Base-by-base conservation (phyloP, 2,797 vertebrate species). In the Enteromius trimaculatus region DNA sequence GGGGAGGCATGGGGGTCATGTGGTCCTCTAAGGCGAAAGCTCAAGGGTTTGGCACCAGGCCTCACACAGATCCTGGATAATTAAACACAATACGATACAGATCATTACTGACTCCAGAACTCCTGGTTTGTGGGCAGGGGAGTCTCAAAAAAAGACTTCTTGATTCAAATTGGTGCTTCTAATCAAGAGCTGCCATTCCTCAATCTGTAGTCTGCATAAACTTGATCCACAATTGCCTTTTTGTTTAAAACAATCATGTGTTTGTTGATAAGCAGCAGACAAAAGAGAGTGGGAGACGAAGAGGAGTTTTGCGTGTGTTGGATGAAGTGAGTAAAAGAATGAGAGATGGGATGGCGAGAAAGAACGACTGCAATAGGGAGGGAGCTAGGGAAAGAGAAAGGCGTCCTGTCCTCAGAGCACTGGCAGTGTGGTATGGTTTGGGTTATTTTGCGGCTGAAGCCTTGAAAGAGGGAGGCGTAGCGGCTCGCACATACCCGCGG, bases 401-500 rank as follows among this genome's bases (percentile, higher is more conserved):
- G 90, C 91, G 90, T 92, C 90, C 93, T 94, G 92, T 93, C 92
- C 90, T 94, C 91, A 92, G 90, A 92, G 91, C 90, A 92, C 90
- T 92, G 91, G 90, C 92, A 90, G 90, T 92, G 92, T 94, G 92
- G 88, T 87, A 86, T 89, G 87, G 93, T 94, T 94, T 88, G 92
- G 93, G 93, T 95, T 95, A 93, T 92, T 92, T 91, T 93, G 94
- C 89, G 92, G 93, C 93, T 91, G 89, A 92, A 93, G 91, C 89
- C 90, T 92, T 91, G 90, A 94, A 92, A 92, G 89, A 88, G 88
- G 90, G 90, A 90, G 91, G 89, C 58, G 79, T 86, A 89, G 93
- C 89, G 92, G 91, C 80, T 92, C 93, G 92, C 88, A 72, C 90
- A 92, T 93, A 94, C 93, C 92, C 92, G 89, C 92, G 92, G 93